Percentiles rank a stretch among this genome's conserved stretches.
These are phyloP conservation scores for Clivina fossor DNA, from an alignment of 2,888 invertebrate species.

Conservation along the genomic window DNA sequence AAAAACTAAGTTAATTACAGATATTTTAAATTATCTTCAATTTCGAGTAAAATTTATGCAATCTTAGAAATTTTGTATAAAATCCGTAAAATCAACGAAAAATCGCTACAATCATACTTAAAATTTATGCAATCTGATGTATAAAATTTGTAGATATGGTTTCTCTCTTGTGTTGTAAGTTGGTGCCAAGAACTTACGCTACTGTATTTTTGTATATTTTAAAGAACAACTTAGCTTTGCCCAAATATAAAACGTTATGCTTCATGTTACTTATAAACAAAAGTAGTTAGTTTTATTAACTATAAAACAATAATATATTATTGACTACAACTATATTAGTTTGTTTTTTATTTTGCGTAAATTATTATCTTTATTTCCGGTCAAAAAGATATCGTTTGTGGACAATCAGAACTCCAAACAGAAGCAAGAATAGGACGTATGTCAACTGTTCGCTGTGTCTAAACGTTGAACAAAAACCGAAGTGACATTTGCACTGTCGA, in stretches of 20 bases:
- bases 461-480: conserved; percentile 28
- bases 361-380: too few relatives aligned
- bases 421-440: neutral
- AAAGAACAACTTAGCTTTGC: neutral
- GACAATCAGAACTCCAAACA: conserved; percentile 10
- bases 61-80: too few relatives aligned
- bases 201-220: neutral
- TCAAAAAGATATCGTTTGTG: conserved; percentile 16
- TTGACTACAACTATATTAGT: too few relatives aligned
- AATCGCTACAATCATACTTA: too few relatives aligned
- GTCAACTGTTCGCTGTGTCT: conserved; percentile 17
- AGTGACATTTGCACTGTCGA: conserved; percentile 33
- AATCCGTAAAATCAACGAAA: too few relatives aligned
- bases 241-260: neutral
- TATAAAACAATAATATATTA: too few relatives aligned
- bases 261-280: neutral
- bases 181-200: neutral
- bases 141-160: too few relatives aligned
- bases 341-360: too few relatives aligned
- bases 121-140: too few relatives aligned
- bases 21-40: too few relatives aligned
- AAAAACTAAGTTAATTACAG: too few relatives aligned
- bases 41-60: too few relatives aligned
- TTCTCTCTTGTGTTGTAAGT: neutral
- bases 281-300: neutral